Percentiles rank a stretch among this genome's conserved stretches.
phyloP scores from a whole-genome alignment of 1,140 invertebrate species.

The Melipona quadrifasciata region DNA sequence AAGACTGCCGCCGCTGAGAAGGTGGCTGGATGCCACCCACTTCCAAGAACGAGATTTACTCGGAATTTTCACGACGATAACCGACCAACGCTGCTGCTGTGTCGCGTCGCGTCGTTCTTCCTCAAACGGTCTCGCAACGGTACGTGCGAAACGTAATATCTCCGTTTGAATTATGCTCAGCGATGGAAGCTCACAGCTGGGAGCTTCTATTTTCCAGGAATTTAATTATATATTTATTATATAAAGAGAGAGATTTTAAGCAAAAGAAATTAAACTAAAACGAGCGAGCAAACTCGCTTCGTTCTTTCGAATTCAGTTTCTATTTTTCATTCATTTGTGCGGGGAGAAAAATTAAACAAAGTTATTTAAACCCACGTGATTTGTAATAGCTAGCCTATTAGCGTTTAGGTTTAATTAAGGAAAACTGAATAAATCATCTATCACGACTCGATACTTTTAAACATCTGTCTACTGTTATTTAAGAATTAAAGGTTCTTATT shows the following conservation, averaged over 20 bases:
- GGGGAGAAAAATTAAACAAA: no score
- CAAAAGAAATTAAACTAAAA: not conserved
- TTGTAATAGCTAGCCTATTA: no score
- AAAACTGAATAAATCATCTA: no score
- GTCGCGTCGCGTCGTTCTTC: no score
- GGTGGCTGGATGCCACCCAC: slow-evolving; percentile 3
- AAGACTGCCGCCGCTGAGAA: slow-evolving; percentile 16
- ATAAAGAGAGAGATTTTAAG: not conserved
- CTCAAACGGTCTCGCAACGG: not conserved
- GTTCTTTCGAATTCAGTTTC: not conserved
- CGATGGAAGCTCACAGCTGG: not conserved
- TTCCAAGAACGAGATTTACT: slow-evolving; percentile 44
- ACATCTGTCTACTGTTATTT: no score
- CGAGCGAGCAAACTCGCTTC: not conserved
- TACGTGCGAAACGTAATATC: not conserved
- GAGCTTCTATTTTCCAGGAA: not conserved
- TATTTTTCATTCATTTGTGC: not conserved
- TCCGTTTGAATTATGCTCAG: not conserved
- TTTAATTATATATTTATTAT: slow-evolving; percentile 1
- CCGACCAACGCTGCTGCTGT: not conserved
- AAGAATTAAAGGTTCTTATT: no score
- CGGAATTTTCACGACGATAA: slow-evolving; percentile 51
- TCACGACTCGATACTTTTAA: no score
- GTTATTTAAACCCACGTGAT: no score
- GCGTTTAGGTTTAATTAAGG: no score